These are phyloP conservation scores for Leptodactylus fuscus DNA, from an alignment of 2,113 vertebrate genomes.

Conservation along the genomic window DNA sequence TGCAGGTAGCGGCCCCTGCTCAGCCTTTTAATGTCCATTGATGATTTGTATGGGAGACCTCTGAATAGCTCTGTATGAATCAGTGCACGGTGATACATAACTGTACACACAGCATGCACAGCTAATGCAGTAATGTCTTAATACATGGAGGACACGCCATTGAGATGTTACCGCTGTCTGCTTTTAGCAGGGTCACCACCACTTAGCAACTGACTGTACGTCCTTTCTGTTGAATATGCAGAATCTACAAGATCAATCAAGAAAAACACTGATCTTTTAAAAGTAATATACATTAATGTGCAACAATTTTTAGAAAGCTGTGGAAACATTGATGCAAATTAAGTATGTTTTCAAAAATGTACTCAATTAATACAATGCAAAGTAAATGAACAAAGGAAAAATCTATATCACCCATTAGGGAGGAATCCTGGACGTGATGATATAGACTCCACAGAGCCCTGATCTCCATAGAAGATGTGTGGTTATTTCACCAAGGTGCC, in stretches of 20 bases:
- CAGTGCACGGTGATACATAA: neutral
- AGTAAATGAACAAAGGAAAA: too few species aligned
- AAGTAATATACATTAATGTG: too few species aligned
- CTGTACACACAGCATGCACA: neutral
- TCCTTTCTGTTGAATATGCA: neutral
- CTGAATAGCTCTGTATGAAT: neutral
- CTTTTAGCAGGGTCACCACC: neutral
- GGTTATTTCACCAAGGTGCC: too few species aligned
- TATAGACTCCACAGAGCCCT: too few species aligned
- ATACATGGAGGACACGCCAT: neutral
- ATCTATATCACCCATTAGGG: too few species aligned
- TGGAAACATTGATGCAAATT: too few species aligned
- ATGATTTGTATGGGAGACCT: conserved; percentile 7
- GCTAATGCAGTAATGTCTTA: neutral
- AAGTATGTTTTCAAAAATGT: too few species aligned
- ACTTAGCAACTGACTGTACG: neutral
- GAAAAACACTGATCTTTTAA: too few species aligned
- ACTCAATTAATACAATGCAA: too few species aligned
- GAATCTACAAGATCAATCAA: neutral
- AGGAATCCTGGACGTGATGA: too few species aligned
- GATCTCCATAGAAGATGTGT: too few species aligned
- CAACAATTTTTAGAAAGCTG: too few species aligned
- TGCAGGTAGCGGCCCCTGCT: neutral
- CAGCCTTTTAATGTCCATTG: neutral
- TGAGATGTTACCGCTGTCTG: neutral